Evolutionary conservation across 2,113 vertebrate species (phyloP).

Genomic region (Sinocyclocheilus rhinocerous): DNA sequence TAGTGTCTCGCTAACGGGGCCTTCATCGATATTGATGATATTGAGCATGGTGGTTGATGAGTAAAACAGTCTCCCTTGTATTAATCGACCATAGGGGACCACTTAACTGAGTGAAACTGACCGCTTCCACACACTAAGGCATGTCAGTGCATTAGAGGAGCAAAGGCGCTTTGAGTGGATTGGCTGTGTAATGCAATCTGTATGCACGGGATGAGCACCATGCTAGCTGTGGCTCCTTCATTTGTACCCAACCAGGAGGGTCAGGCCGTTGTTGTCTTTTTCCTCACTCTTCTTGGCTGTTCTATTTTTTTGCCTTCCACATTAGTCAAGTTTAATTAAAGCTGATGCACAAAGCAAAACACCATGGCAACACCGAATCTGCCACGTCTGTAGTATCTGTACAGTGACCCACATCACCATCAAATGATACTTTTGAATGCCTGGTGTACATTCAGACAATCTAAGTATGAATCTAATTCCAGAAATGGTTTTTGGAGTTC

Average conservation of each 20-base stretch:
- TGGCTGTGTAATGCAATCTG: slow-evolving; percentile 72
- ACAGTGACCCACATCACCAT: neutral
- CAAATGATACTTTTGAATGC: neutral
- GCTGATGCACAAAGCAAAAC: slow-evolving; percentile 22
- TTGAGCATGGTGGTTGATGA: too few relatives aligned
- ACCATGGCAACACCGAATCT: slow-evolving; percentile 29
- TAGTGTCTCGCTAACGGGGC: too few relatives aligned
- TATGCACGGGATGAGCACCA: slow-evolving; percentile 71
- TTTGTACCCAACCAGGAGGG: slow-evolving; percentile 60
- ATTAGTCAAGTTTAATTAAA: slow-evolving; percentile 53
- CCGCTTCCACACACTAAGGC: slow-evolving; percentile 59
- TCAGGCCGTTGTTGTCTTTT: slow-evolving; percentile 49
- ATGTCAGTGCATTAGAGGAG: slow-evolving; percentile 61
- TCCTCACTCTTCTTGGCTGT: slow-evolving; percentile 36
- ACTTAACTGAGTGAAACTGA: slow-evolving; percentile 41
- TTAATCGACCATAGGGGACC: slow-evolving; percentile 46
- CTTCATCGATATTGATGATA: too few relatives aligned
- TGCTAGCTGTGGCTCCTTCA: slow-evolving; percentile 55
- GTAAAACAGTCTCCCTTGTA: too few relatives aligned
- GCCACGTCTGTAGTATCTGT: neutral
- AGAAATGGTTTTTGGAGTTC: slow-evolving; percentile 56
- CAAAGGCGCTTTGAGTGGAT: slow-evolving; percentile 67
- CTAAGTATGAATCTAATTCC: slow-evolving; percentile 22
- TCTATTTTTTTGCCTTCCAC: slow-evolving; percentile 54
- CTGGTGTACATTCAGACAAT: slow-evolving; percentile 8